Percentiles rank a stretch among this genome's conserved stretches.
Conservation (phyloP, 2,888 invertebrate species). For the Gibbula magus region DNA sequence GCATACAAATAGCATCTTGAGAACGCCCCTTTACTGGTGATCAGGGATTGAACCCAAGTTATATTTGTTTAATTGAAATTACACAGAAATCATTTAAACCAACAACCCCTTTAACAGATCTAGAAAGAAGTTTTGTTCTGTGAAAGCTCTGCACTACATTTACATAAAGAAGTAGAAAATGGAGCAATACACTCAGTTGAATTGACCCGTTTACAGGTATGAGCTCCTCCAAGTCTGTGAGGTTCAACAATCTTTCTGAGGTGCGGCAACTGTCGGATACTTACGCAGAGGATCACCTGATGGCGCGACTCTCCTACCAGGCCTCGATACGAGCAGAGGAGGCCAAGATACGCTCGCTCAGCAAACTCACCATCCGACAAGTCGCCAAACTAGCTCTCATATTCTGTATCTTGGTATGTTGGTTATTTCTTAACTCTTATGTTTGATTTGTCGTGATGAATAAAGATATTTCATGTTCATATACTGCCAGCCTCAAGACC, state of each 20-base stretch:
- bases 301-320: constrained; percentile 95
- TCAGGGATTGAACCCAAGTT: too few relatives aligned
- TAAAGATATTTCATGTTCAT: too few relatives aligned
- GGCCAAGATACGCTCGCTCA: constrained; percentile 84
- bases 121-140: too few relatives aligned
- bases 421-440: not conserved
- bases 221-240: constrained; percentile 79
- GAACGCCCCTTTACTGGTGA: too few relatives aligned
- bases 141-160: too few relatives aligned
- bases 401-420: constrained; percentile 88
- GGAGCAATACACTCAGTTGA: not conserved
- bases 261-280: constrained; percentile 75
- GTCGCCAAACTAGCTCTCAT: constrained; percentile 89
- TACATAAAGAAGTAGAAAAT: not conserved
- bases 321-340: constrained; percentile 91
- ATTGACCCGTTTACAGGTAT: constrained; percentile 41
- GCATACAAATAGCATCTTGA: too few relatives aligned
- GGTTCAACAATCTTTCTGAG: constrained; percentile 89
- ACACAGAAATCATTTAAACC: too few relatives aligned
- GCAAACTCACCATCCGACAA: constrained; percentile 84
- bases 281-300: constrained; percentile 91
- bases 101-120: too few relatives aligned
- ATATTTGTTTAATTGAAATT: too few relatives aligned
- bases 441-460: not conserved
- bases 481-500: too few relatives aligned